Evolutionary conservation across 2,797 vertebrate species (phyloP).

Genomic region (Discoglossus pictus): DNA sequence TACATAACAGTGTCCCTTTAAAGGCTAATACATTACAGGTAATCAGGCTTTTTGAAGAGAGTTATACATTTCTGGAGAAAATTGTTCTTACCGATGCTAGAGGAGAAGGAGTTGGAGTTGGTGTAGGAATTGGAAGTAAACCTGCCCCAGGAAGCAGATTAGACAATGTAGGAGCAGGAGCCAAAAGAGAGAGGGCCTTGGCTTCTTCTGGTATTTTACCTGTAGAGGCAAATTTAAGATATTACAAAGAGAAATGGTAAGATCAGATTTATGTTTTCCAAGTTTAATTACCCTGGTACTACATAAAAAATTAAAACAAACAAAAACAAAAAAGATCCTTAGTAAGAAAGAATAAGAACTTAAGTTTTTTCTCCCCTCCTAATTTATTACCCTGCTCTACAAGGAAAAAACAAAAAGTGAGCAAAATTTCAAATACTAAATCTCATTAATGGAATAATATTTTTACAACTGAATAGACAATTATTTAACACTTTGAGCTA

Average conservation of each 20-base stretch:
- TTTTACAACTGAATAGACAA: constrained; percentile 84
- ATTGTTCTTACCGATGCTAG: constrained; percentile 89
- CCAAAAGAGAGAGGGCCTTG: constrained; percentile 94
- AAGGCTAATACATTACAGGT: no score
- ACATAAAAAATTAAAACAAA: constrained; percentile 70
- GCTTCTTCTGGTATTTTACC: constrained; percentile 98
- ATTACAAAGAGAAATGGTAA: constrained; percentile 65
- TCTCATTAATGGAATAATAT: constrained; percentile 78
- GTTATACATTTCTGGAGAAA: no score
- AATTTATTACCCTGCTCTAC: constrained; percentile 74
- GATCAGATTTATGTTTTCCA: constrained; percentile 68
- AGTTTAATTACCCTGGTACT: constrained; percentile 85
- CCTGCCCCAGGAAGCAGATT: constrained; percentile 90
- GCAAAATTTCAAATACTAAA: constrained; percentile 76
- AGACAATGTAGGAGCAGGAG: constrained; percentile 83
- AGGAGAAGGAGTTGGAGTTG: constrained; percentile 78
- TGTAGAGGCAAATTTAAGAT: constrained; percentile 74
- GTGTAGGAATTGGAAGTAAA: constrained; percentile 89
- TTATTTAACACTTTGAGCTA: constrained; percentile 99
- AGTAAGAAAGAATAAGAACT: constrained; percentile 74
- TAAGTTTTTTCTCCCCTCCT: constrained; percentile 63
- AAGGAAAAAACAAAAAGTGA: constrained; percentile 78
- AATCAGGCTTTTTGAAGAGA: no score
- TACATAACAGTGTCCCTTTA: no score
- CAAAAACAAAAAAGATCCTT: constrained; percentile 72